Base-by-base conservation (phyloP, 2,888 invertebrate genomes). In the Callimorpha dominula region DNA sequence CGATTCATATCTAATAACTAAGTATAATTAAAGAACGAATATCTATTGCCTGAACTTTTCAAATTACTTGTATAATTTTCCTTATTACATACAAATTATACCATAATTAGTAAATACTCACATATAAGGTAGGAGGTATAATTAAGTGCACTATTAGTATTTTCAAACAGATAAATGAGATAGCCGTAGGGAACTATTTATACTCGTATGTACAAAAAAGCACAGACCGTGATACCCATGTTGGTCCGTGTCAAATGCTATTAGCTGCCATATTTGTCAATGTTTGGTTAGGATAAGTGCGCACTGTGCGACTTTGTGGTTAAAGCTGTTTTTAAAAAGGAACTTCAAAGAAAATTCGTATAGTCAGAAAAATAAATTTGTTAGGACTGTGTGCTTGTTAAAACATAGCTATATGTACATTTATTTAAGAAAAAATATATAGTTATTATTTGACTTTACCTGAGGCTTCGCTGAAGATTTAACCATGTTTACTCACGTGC, bases 181-280 rank as follows among this genome's bases (percentile, higher is more conserved):
- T 75, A 63, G 54, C 20, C 66, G 46, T 31, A 68, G 14, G 65
- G 52, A 75, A 70, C 73, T 78, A 76, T 74, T 60, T 68, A 73
- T 71, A n/a, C n/a, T n/a, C n/a, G n/a, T n/a, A 42, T 68, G 66
- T 81, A 65, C 75, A 77, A 75, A 78, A 71, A 75, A 68, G 20
- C 42, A 40, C 49, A 40, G 62, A 71, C 68, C 68, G 46, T 49
- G 66, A 70, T 72, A 67, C 17, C 73, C 52, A 67, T 77, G 68
- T 78, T 54, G 15, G 68, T 71, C 66, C 65, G 80, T 78, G 80
- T 80, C 77, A 78, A 77, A 67, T 65, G 70, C 70, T 76, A 80
- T 83, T 77, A 80, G 70, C 15, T n/a, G 57, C 79, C 80, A 49
- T 83, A 78, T 83, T 78, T 68, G 84, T 80, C 74, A 74, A 70